Percentiles rank a stretch among this genome's conserved stretches.
Conservation (phyloP, 1,140 invertebrate genomes). For the Hesperophylax magnus region DNA sequence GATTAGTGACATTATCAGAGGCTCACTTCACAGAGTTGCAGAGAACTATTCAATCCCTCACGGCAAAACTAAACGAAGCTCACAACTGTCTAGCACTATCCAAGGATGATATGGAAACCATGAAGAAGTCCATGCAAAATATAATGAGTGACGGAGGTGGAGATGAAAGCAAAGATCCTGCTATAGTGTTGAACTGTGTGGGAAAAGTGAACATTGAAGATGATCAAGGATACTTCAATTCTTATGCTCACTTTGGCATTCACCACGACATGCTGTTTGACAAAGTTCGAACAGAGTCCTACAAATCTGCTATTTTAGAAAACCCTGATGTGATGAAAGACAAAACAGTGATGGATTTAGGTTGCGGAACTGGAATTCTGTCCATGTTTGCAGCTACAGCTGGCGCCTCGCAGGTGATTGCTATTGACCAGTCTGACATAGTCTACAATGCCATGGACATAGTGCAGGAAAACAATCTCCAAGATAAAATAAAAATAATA, state of each 20-base stretch:
- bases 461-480: slow-evolving; percentile 79
- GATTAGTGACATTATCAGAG: slow-evolving; percentile 74
- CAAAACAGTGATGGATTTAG: slow-evolving; percentile 93
- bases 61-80: slow-evolving; percentile 71
- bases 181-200: slow-evolving; percentile 65
- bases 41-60: slow-evolving; percentile 72
- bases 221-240: slow-evolving; percentile 91
- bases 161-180: slow-evolving; percentile 48
- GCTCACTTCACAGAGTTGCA: slow-evolving; percentile 76
- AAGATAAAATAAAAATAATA: slow-evolving; percentile 75
- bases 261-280: slow-evolving; percentile 97
- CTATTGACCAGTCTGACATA: slow-evolving; percentile 92
- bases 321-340: slow-evolving; percentile 80
- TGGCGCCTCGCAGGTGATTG: slow-evolving; percentile 92
- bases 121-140: slow-evolving; percentile 76
- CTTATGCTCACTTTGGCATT: slow-evolving; percentile 97
- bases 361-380: slow-evolving; percentile 94
- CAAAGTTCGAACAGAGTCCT: slow-evolving; percentile 92
- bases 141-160: slow-evolving; percentile 67
- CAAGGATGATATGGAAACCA: slow-evolving; percentile 75
- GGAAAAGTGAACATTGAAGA: slow-evolving; percentile 70
- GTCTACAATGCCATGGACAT: slow-evolving; percentile 88
- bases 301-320: slow-evolving; percentile 92
- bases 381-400: slow-evolving; percentile 96
- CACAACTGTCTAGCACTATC: slow-evolving; percentile 73